phyloP scores from a whole-genome alignment of 2,113 vertebrate genomes.

The Phyllostomus discolor region DNA sequence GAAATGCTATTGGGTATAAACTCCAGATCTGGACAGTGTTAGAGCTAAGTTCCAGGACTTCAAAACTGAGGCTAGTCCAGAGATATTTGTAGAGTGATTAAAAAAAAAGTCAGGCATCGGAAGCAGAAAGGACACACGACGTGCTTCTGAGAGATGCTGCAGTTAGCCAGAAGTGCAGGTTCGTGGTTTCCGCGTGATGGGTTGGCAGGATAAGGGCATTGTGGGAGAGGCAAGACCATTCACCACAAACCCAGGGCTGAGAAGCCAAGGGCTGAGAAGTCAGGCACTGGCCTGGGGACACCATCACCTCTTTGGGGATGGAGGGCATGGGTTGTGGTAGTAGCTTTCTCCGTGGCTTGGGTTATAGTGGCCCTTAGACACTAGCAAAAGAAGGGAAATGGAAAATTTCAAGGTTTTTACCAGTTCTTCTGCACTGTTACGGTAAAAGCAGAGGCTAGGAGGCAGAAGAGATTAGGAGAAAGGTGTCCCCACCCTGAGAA shows the following conservation, averaged over 20 bases:
- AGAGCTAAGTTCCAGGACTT: not conserved
- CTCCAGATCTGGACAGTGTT: not conserved
- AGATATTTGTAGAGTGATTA: not conserved
- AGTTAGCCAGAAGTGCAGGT: not conserved
- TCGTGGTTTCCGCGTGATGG: not conserved
- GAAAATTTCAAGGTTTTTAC: not conserved
- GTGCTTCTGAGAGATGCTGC: not conserved
- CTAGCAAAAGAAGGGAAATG: not conserved
- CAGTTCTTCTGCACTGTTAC: not conserved
- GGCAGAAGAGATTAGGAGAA: not conserved
- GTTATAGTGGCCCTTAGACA: not conserved
- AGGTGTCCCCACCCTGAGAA: fast-evolving
- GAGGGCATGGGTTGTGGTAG: not conserved
- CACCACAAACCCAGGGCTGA: not conserved
- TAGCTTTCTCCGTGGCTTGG: not conserved
- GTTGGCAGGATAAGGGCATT: not conserved
- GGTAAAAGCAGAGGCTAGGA: not conserved
- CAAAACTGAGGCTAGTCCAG: not conserved
- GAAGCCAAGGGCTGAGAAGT: not conserved
- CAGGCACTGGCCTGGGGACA: not conserved
- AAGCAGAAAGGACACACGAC: not conserved
- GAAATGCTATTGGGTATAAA: not conserved
- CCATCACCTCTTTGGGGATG: not conserved
- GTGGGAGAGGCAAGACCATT: not conserved
- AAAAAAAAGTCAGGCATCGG: not conserved